Conservation (phyloP, 2,113 vertebrate genomes). For the Chamaetylas fuelleborni region DNA sequence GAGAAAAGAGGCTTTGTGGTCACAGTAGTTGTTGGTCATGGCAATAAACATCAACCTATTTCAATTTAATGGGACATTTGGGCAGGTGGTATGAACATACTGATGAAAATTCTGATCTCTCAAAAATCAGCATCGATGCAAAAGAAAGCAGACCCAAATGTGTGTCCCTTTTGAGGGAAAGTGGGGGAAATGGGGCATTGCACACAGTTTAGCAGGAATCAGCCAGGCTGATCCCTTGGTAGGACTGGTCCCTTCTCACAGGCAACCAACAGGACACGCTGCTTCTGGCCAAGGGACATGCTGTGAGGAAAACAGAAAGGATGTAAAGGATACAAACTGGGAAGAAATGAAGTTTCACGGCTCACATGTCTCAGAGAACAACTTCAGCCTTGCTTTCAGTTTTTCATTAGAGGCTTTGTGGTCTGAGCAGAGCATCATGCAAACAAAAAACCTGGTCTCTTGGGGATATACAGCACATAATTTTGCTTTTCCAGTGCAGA, state of each 20-base stretch:
- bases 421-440: background rate
- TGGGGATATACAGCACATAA: background rate
- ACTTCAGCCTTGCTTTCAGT: background rate
- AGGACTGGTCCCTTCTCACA: too few species aligned
- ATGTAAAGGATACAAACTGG: fast-evolving
- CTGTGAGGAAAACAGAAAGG: background rate
- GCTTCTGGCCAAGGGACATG: background rate
- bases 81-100: background rate
- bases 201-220: background rate
- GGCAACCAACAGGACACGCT: background rate
- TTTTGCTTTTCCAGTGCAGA: background rate
- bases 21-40: background rate
- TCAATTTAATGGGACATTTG: background rate
- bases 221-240: background rate
- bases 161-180: background rate
- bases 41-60: background rate
- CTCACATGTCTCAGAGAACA: fast-evolving
- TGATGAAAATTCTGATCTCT: background rate
- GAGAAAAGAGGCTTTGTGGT: background rate
- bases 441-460: background rate
- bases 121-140: background rate
- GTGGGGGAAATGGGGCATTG: fast-evolving
- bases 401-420: background rate
- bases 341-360: background rate
- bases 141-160: background rate